A percentile compares a stretch with the other conserved stretches of the same genome.
Conservation (phyloP, 2,888 invertebrate genomes). For the Drosophila greeni region DNA sequence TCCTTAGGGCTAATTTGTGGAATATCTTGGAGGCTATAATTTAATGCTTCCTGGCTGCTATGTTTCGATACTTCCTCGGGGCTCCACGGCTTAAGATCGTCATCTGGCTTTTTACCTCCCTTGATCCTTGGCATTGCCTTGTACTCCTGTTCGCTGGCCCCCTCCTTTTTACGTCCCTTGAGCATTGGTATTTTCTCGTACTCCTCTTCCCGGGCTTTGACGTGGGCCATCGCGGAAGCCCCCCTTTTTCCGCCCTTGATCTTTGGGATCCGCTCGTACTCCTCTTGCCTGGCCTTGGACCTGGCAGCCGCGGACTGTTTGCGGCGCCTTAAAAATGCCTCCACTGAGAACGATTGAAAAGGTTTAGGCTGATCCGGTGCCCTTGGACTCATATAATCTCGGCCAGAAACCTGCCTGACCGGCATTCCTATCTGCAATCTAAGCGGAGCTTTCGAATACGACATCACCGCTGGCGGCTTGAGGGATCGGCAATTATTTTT, state of each 20-base stretch:
- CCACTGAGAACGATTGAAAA: background rate
- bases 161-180: background rate
- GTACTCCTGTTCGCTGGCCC: constrained; percentile 11
- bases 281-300: constrained; percentile 8
- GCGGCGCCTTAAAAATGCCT: background rate
- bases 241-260: background rate
- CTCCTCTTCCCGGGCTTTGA: constrained; percentile 8
- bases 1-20: no score
- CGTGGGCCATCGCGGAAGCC: no score
- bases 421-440: constrained; percentile 13
- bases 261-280: constrained; percentile 14
- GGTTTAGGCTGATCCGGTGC: background rate
- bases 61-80: background rate
- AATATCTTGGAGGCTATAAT: no score
- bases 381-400: background rate
- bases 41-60: no score
- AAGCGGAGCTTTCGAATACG: background rate
- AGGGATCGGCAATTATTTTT: background rate
- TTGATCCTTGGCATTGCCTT: constrained; percentile 2
- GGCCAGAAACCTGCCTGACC: constrained; percentile 3
- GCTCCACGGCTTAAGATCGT: background rate
- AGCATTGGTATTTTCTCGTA: constrained; percentile 11
- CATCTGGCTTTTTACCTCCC: background rate
- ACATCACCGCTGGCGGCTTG: background rate
- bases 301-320: background rate